Percentiles rank a stretch among this genome's conserved stretches.
Conservation (phyloP, 2,113 vertebrate species). For the Phoxinus phoxinus region DNA sequence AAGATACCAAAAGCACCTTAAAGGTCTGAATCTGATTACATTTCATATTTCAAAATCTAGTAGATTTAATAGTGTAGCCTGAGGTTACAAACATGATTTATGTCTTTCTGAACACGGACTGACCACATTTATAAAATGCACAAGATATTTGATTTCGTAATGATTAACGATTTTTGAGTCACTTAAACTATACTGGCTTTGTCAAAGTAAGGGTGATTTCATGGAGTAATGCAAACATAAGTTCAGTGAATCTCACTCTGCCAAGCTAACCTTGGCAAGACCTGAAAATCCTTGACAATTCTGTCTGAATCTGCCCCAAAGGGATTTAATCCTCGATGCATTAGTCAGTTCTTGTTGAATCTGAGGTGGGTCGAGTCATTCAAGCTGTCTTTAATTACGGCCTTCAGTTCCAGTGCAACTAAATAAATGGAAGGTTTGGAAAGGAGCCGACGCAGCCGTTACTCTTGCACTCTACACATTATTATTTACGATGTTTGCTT, state of each 20-base stretch:
- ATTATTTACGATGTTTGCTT: not conserved
- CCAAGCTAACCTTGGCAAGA: not conserved
- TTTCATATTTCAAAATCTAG: not conserved
- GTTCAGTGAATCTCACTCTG: not conserved
- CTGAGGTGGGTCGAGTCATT: not conserved
- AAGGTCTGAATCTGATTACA: slow-evolving; percentile 75
- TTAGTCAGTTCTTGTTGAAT: slow-evolving; percentile 6
- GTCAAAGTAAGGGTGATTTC: not conserved
- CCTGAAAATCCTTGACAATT: not conserved
- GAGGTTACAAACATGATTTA: slow-evolving; percentile 1
- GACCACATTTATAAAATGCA: not conserved
- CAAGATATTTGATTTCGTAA: not conserved
- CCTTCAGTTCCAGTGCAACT: not conserved
- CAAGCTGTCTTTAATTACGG: slow-evolving; percentile 11
- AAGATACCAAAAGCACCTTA: slow-evolving; percentile 90
- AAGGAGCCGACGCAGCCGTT: not conserved
- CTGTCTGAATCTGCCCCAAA: slow-evolving; percentile 8
- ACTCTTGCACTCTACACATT: not conserved
- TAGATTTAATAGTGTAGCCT: not conserved
- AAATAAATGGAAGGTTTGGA: not conserved
- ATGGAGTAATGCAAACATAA: slow-evolving; percentile 14
- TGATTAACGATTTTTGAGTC: not conserved
- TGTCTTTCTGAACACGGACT: not conserved
- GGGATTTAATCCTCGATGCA: not conserved
- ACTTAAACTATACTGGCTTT: not conserved